Conservation (phyloP, 1,140 invertebrate species). For the Cecropterus lyciades region DNA sequence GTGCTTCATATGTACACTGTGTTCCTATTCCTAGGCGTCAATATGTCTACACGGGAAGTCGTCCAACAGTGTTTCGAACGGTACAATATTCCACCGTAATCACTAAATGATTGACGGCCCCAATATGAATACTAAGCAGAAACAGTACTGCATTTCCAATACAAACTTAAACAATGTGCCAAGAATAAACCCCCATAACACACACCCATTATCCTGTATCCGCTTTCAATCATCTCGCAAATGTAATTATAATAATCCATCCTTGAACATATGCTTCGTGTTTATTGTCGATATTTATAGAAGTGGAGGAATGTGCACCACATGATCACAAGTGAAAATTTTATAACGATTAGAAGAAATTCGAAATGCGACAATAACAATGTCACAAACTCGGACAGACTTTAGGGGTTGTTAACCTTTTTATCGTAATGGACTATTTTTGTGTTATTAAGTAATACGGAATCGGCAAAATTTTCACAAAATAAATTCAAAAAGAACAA, state of each 20-base stretch:
- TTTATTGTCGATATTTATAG: background rate
- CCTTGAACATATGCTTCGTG: background rate
- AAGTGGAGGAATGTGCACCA: background rate
- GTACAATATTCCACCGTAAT: constrained; percentile 9
- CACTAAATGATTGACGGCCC: constrained; percentile 6
- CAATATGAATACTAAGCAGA: constrained; percentile 31
- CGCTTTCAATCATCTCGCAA: constrained; percentile 20
- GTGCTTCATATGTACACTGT: too few relatives aligned
- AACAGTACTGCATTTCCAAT: constrained; percentile 17
- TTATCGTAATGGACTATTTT: too few relatives aligned
- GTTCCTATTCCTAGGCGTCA: constrained; percentile 12
- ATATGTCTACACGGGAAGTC: constrained; percentile 23
- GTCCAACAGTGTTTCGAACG: constrained; percentile 18
- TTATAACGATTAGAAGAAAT: too few relatives aligned
- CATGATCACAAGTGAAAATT: background rate
- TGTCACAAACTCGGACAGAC: too few relatives aligned
- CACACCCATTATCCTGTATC: constrained; percentile 16
- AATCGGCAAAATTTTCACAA: too few relatives aligned
- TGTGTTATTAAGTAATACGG: too few relatives aligned
- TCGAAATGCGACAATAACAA: too few relatives aligned
- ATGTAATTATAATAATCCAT: background rate
- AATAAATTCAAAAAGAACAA: too few relatives aligned
- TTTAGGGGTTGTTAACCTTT: too few relatives aligned
- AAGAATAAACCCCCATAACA: constrained; percentile 10
- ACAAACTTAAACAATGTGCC: constrained; percentile 28